phyloP scores from a whole-genome alignment of 2,888 invertebrate genomes.

The Bursaphelenchus okinawaensis region DNA sequence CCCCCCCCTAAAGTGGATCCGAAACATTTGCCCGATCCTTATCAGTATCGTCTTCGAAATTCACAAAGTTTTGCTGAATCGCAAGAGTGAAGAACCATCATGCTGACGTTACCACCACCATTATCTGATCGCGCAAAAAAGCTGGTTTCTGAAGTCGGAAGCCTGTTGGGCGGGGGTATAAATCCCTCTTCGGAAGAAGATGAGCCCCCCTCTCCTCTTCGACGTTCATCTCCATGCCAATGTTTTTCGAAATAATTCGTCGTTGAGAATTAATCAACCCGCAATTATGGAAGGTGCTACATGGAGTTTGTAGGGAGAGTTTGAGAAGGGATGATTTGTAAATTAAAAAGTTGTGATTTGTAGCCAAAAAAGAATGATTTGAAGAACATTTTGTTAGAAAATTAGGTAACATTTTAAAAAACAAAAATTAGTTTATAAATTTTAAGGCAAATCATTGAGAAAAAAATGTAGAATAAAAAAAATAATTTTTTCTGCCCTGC shows the following conservation, averaged over 20 bases:
- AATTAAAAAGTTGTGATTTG: background rate
- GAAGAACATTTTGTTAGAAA: too few species aligned
- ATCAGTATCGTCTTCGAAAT: background rate
- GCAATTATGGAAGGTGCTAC: too few species aligned
- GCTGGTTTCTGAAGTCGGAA: background rate
- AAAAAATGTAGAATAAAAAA: too few species aligned
- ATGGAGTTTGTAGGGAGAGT: background rate
- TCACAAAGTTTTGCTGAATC: too few species aligned
- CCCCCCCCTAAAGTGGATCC: background rate
- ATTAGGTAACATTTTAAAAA: too few species aligned
- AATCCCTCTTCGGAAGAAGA: background rate
- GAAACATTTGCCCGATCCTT: background rate
- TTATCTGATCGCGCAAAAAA: background rate
- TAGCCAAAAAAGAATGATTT: background rate
- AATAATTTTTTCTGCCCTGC: too few species aligned
- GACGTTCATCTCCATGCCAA: constrained; percentile 1
- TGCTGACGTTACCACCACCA: background rate
- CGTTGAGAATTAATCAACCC: too few species aligned
- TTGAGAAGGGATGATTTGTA: background rate
- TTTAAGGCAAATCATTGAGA: too few species aligned
- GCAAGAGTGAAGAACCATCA: too few species aligned
- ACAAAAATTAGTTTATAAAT: too few species aligned
- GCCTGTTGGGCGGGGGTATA: background rate
- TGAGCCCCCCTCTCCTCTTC: background rate
- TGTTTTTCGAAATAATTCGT: background rate